Base-by-base conservation (phyloP, 2,797 vertebrate genomes). In the Linurgus olivaceus region DNA sequence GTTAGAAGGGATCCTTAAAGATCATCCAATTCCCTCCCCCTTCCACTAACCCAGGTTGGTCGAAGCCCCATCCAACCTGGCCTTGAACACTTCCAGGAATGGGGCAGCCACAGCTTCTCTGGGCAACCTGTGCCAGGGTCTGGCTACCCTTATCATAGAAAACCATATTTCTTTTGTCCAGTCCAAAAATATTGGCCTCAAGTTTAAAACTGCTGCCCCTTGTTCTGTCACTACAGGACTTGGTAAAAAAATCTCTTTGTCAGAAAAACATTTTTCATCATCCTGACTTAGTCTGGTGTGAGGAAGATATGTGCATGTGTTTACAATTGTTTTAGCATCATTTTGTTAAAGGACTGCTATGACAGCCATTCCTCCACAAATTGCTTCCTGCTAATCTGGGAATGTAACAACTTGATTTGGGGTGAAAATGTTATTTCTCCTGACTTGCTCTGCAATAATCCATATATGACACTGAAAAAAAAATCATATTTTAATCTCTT, bases 401-500 rank as follows among this genome's bases (percentile, higher is more conserved):
- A 72, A 54, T 29, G 29, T 75, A 50, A 65, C 31, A 44, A 10
- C 33, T 80, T 83, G 52, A 66, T 93, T 44, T 84, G 45, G 37
- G 50, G 26, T 90, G 20, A 73, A 78, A 78, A 23, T 40, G 15
- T 55, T 83, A 2, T 68, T 81, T 96, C 37, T 82, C 5, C 13
- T 82, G 71, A 59, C 42, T 84, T 1, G 1, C 26, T 92, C 76
- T 73, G 45, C 52, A 42, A 31, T 91, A 89, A 76, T 81, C 50
- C 55, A 19, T 65, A 79, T 63, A 54, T 89, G 61, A 93, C 71
- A 84, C 57, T 88, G 58, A 91, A 95, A 78, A 94, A 94, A 93
- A 54, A 86, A 72, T 90, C 3, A 11, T 88, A 57, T 88, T 95
- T 93, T 93, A 75, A 91, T 96, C 84, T 96, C 97, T 94, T 96